These are phyloP conservation scores for Burhinus bistriatus DNA, from an alignment of 2,113 vertebrate genomes.

Conservation along the genomic window DNA sequence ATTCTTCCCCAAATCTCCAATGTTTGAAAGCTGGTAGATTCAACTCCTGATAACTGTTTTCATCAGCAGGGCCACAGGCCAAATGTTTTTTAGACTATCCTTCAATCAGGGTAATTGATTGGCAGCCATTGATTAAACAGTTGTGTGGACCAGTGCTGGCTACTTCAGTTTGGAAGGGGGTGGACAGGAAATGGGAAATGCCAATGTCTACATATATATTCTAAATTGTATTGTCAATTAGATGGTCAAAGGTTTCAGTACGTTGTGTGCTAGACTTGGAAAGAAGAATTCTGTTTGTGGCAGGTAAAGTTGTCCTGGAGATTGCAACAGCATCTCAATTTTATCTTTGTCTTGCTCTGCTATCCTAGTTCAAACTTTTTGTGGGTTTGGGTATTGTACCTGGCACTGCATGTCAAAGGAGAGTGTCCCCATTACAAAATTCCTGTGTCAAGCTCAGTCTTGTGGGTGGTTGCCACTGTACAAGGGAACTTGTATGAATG, in stretches of 20 bases:
- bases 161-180: not conserved
- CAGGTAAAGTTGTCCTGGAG: not conserved
- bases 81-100: not conserved
- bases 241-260: not conserved
- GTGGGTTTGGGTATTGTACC: not conserved
- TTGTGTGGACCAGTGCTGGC: not conserved
- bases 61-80: not conserved
- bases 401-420: not conserved
- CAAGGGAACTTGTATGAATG: not conserved
- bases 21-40: not conserved
- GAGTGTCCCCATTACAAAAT: not conserved
- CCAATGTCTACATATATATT: not conserved
- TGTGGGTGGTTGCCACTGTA: not conserved
- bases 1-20: not conserved
- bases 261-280: not conserved
- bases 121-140: not conserved
- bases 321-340: not conserved
- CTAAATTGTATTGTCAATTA: not conserved
- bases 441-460: not conserved
- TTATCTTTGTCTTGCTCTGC: not conserved
- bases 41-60: not conserved
- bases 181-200: not conserved
- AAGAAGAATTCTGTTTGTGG: not conserved
- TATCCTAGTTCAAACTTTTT: not conserved
- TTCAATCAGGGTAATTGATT: slow-evolving; percentile 2